Conservation (phyloP, 2,113 vertebrate species). For the Lepidothrix coronata region DNA sequence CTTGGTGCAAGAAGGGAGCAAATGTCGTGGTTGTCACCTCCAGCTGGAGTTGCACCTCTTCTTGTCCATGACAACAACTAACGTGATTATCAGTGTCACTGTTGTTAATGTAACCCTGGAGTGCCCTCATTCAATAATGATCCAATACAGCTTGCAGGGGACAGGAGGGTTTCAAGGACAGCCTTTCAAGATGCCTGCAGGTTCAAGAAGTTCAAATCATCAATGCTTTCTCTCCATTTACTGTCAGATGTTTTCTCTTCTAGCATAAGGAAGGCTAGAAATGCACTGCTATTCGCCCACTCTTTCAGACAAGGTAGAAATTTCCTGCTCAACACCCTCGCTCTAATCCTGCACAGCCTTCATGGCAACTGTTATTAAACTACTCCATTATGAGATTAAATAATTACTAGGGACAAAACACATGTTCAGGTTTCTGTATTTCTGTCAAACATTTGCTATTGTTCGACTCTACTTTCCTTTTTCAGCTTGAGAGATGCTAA, state of each 20-base stretch:
- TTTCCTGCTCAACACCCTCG: not conserved
- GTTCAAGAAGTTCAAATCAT: not conserved
- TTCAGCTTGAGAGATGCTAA: constrained; percentile 17
- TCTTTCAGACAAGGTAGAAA: not conserved
- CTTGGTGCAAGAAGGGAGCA: not conserved
- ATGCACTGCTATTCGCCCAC: not conserved
- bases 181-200: constrained; percentile 3
- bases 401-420: constrained; percentile 5
- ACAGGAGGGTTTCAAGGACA: not conserved
- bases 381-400: not conserved
- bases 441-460: constrained; percentile 2
- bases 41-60: not conserved
- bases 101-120: not conserved
- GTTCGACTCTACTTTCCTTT: constrained; percentile 16
- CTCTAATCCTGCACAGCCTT: constrained; percentile 1
- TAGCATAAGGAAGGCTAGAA: not conserved
- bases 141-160: not conserved
- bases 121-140: not conserved
- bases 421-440: not conserved
- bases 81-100: not conserved
- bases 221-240: not conserved
- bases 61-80: not conserved
- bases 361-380: not conserved
- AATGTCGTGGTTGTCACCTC: not conserved
- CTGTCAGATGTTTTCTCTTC: not conserved